Evolutionary conservation across 2,888 invertebrate genomes (phyloP).

Genomic region (Luperina testacea): DNA sequence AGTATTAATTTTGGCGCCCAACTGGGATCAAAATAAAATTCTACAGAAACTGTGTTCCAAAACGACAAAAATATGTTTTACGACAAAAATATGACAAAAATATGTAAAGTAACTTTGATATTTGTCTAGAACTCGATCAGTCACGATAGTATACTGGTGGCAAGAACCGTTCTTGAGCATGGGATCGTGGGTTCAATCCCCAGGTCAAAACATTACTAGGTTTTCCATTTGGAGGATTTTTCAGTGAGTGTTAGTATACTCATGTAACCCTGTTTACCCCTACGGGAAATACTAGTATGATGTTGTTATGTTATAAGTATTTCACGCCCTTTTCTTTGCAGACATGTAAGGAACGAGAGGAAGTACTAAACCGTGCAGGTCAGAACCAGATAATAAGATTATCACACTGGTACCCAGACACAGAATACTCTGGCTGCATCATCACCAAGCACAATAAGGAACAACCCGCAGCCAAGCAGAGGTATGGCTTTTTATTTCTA

Average conservation of each 20-base stretch:
- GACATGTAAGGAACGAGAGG: constrained; percentile 94
- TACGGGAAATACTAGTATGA: neutral
- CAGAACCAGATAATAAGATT: constrained; percentile 95
- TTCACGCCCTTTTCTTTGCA: constrained; percentile 76
- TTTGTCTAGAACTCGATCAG: neutral
- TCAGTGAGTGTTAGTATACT: neutral
- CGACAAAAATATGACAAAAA: no score
- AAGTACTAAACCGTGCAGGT: constrained; percentile 91
- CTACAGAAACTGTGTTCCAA: no score
- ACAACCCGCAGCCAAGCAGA: constrained; percentile 81
- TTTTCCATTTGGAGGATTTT: neutral
- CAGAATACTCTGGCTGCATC: constrained; percentile 91
- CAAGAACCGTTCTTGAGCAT: neutral
- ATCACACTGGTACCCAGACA: constrained; percentile 91
- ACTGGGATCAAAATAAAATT: neutral
- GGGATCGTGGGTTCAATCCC: no score
- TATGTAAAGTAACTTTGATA: neutral
- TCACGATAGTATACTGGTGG: neutral
- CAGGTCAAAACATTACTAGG: neutral
- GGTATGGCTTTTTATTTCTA: constrained; percentile 66
- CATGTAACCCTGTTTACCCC: no score
- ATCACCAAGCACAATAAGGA: constrained; percentile 84
- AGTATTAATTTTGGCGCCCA: constrained; percentile 18
- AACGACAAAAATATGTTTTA: neutral
- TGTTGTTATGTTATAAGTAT: neutral